Evolutionary conservation across 2,888 invertebrate genomes (phyloP), one percentile per base, ranked within the genome.

Genomic region (Agrotis ipsilon): DNA sequence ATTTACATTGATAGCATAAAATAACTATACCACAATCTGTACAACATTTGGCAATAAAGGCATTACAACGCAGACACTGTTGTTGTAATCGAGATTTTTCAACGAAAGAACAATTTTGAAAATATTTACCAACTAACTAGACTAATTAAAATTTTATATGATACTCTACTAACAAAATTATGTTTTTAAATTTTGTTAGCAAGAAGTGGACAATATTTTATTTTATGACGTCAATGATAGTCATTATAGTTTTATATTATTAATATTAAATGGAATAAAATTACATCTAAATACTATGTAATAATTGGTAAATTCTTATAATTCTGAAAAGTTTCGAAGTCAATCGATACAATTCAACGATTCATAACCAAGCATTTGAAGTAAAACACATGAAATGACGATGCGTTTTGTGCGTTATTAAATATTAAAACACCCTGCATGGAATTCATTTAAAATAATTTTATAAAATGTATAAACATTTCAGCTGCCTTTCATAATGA

Each of bases 401-500:
- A 87, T 89, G 87, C 85, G 78, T 87, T 86, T 93, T 94, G 94
- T 94, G 94, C 94, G 94, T 92, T 90, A 88, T 87, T 76, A 86
- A 84, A 84, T 75, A 89, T 88, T 86, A 75, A 86, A 83, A 89
- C 91, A 93, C 94, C 93, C 94, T 94, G 93, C 92, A 88, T 92
- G 72, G 81, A 87, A 80, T 87, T 82, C 78, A 80, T 87, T 80
- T 73, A 84, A 87, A 88, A 81, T 74, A 85, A 84, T 74, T 69
- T 78, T 75, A 76, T 64, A 78, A 72, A 82, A 75, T 70, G 74
- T 63, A 68, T 63, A 68, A 75, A 76, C 71, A 75, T 73, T 79
- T 82, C 68, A 87, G 87, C 87, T 85, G 84, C 84, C 79, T 84
- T 79, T 75, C 74, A 81, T 75, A 54, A 65, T 82, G 64, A 83